Base-by-base conservation (phyloP, 2,113 vertebrate species). In the Anhinga anhinga region DNA sequence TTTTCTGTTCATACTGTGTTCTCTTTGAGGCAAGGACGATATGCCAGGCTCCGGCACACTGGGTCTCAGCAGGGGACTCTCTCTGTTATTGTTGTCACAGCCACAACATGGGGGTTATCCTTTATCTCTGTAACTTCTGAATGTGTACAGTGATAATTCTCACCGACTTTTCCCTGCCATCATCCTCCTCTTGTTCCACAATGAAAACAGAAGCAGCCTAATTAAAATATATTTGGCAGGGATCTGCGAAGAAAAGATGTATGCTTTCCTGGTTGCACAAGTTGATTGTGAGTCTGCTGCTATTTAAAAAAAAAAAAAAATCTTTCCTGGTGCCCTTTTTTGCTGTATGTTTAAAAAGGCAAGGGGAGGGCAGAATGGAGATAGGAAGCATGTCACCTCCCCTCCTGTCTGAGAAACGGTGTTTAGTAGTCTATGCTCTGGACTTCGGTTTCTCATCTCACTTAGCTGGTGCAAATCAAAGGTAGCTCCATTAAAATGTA, bases 101-200 rank as follows among this genome's bases (percentile, higher is more conserved):
- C 53, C 72, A 59, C 83, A 55, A 90, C 91, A 36, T 10, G 49
- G 83, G 69, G 77, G 77, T 80, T 62, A n/a, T 91, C 86, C 91
- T 96, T 97, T 95, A 95, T 97, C 95, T 86, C 95, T 62, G 53
- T 7, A 89, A 91, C 86, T 95, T 93, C 78, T n/a, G 52, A 87
- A 69, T 13, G 16, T 38, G 52, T 30, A 53, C 4, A 0, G 66
- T 58, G 95, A 96, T 94, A 97, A 91, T 91, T 96, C 91, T 71
- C 81, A 53, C 93, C 89, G 94, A 80, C 89, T 95, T 94, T 22
- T 87, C 97, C 91, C 94, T 93, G 65, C 84, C 4, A 30, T 73
- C 89, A 27, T 49, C 86, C 42, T 79, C 52, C 61, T 86, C 86
- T 53, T 65, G 70, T 59, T 45, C 81, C 73, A 34, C 89, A 72